Evolutionary conservation across 2,797 vertebrate species (phyloP).

Genomic region (Thripadectes ignobilis): DNA sequence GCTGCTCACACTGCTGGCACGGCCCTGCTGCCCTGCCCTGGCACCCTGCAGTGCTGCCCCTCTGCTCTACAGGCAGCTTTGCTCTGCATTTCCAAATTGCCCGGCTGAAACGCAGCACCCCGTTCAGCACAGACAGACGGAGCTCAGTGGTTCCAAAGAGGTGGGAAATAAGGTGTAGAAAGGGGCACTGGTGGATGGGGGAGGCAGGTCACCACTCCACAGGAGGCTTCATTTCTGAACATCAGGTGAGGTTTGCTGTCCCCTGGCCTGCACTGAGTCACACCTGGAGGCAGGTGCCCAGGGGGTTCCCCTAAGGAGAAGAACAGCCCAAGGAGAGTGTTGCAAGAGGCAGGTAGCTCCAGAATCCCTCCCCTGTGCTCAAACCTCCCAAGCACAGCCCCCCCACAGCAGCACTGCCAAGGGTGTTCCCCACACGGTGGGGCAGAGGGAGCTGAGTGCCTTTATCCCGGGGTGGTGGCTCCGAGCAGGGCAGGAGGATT

Average conservation of each 20-base stretch:
- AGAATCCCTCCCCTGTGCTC: neutral
- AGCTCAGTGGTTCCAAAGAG: neutral
- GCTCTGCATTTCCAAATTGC: neutral
- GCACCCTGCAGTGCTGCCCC: no score
- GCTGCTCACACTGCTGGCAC: rapidly evolving
- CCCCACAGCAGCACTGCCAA: rapidly evolving
- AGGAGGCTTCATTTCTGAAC: neutral
- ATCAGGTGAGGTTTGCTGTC: neutral
- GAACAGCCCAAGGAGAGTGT: neutral
- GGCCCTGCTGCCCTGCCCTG: neutral
- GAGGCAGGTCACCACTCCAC: neutral
- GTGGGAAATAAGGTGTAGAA: neutral
- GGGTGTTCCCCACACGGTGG: neutral
- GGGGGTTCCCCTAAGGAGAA: neutral
- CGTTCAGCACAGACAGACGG: neutral
- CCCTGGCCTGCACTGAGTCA: neutral
- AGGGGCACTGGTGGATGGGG: neutral
- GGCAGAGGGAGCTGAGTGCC: rapidly evolving
- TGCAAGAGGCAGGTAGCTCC: neutral
- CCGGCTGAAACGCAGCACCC: neutral
- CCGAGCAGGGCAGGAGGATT: neutral
- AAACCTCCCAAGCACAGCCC: neutral
- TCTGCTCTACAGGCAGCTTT: neutral
- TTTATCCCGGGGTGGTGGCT: neutral
- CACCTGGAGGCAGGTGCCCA: neutral